Evolutionary conservation across 2,888 invertebrate genomes (phyloP).

Genomic region (Myopa tessellatipennis): DNA sequence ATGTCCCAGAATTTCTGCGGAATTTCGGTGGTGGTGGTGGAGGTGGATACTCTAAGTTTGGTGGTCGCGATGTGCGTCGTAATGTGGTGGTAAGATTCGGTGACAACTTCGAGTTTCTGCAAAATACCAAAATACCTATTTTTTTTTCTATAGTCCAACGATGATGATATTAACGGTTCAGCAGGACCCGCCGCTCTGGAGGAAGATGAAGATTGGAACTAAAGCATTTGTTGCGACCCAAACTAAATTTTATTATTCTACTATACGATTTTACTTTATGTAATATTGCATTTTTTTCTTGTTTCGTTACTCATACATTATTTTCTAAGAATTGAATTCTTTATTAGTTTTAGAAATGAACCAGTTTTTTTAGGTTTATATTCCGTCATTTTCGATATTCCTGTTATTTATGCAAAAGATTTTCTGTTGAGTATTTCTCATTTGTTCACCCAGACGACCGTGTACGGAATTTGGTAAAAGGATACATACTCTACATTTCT

Average conservation of each 20-base stretch:
- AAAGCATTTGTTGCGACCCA: background rate
- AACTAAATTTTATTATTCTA: background rate
- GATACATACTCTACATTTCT: no score
- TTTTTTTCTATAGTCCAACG: slow-evolving; percentile 45
- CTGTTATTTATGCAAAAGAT: no score
- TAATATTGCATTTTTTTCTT: background rate
- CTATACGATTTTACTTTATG: background rate
- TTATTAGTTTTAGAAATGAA: background rate
- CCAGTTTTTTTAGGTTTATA: background rate
- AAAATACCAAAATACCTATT: background rate
- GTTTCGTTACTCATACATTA: slow-evolving; percentile 5
- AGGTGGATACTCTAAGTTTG: slow-evolving; percentile 71
- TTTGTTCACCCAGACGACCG: no score
- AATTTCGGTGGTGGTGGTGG: slow-evolving; percentile 69
- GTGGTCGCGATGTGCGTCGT: slow-evolving; percentile 75
- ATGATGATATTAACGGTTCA: slow-evolving; percentile 45
- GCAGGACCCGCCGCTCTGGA: slow-evolving; percentile 51
- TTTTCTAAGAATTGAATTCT: slow-evolving; percentile 7
- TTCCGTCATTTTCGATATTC: no score
- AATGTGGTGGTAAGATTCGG: slow-evolving; percentile 50
- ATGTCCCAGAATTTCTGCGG: slow-evolving; percentile 81
- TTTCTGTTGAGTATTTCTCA: no score
- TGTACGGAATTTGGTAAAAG: no score
- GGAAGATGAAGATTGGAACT: slow-evolving; percentile 55
- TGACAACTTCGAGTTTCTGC: background rate